Evolutionary conservation across 1,140 invertebrate species (phyloP).

Genomic region (Anastrepha ludens): DNA sequence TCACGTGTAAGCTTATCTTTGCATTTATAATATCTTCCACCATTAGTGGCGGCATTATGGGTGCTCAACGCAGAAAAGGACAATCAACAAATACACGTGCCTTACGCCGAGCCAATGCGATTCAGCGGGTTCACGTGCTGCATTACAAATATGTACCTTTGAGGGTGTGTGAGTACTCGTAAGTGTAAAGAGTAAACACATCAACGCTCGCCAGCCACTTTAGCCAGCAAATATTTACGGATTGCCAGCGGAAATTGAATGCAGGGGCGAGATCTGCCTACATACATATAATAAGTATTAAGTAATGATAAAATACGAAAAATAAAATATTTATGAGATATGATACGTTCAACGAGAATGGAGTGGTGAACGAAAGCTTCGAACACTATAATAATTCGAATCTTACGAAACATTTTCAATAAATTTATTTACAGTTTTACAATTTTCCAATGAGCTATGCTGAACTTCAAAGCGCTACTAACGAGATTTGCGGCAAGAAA

Average conservation of each 20-base stretch:
- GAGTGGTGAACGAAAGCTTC: no score
- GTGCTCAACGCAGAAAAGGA: neutral
- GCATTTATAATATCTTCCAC: conserved; percentile 32
- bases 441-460: conserved; percentile 5
- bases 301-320: no score
- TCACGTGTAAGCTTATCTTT: conserved; percentile 20
- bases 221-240: neutral
- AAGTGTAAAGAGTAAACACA: conserved; percentile 1
- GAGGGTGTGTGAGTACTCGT: neutral
- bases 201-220: conserved; percentile 22
- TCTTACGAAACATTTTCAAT: no score
- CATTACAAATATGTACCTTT: neutral
- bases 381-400: no score
- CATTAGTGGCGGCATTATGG: conserved; percentile 24
- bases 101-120: no score
- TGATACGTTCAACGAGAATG: no score
- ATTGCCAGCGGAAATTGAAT: neutral
- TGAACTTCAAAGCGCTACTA: conserved; percentile 47
- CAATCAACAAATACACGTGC: conserved; percentile 10
- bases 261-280: neutral
- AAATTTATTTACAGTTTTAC: neutral
- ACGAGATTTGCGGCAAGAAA: neutral
- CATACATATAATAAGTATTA: neutral
- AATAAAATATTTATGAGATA: no score
- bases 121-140: conserved; percentile 8